Percentiles rank a stretch among this genome's conserved stretches.
Conservation (phyloP, 2,797 vertebrate species). For the Onychomys arenicola region DNA sequence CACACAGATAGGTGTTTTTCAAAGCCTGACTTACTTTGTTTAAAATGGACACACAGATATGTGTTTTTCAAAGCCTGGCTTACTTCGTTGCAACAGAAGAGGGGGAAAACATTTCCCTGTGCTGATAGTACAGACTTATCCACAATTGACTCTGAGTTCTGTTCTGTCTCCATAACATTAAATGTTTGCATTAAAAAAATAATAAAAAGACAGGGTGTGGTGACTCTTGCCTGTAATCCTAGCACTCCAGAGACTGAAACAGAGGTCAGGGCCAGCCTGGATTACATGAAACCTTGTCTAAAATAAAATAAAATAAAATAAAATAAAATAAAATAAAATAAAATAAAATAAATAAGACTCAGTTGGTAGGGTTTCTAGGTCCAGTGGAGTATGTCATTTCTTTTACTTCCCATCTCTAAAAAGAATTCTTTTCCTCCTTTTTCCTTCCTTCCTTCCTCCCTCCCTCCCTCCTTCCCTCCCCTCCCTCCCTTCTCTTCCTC, state of each 20-base stretch:
- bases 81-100: conserved; percentile 54
- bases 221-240: background rate
- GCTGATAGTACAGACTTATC: conserved; percentile 38
- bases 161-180: conserved; percentile 28
- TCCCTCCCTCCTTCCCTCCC: too few species aligned
- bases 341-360: background rate
- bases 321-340: background rate
- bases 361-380: conserved; percentile 33
- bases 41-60: conserved; percentile 44
- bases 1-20: conserved; percentile 38
- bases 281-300: background rate
- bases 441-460: too few species aligned
- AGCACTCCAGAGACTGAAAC: background rate
- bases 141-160: background rate
- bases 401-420: conserved; percentile 21
- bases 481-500: too few species aligned
- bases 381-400: background rate
- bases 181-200: background rate
- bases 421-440: background rate
- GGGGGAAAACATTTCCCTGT: conserved; percentile 42
- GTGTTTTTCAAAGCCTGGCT: conserved; percentile 66
- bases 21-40: conserved; percentile 64
- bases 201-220: background rate
- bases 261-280: background rate
- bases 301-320: background rate